Base-by-base conservation (phyloP, 2,888 invertebrate species). In the Leptopilina myrica region DNA sequence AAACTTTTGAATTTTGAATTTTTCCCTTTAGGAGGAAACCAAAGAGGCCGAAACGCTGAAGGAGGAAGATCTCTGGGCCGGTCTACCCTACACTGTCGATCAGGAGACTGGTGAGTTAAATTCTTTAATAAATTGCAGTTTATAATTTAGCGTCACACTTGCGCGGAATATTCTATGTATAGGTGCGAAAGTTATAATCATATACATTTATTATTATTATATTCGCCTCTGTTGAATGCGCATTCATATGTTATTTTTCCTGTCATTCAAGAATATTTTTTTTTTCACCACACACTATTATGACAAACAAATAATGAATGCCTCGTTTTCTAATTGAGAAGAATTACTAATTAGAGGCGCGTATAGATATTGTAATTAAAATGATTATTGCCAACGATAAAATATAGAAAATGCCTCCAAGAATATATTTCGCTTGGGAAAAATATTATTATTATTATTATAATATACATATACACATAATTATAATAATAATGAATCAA, bases 21-120 rank as follows among this genome's bases (percentile, higher is more conserved):
- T 33, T 88, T 3, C 5, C 33, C 4, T 89, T 5, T 84, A 90
- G 90, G 87, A 90, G 62, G 85, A 86, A 49, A 80, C 86, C 40
- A 88, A 89, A 73, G 89, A 89, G 46, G 66, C 79, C 7, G 87
- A 86, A 14, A 83, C 86, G 82, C 85, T 87, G 77, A 92, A 90
- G 78, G 90, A 94, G 89, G 94, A 94, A 59, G 95, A 96, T 90
- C 96, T 95, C 6, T 97, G 97, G 97, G 95, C 95, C 43, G 96
- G 96, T 33, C 93, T 97, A 7, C 94, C 96, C 0, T 97, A 97
- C 92, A 96, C 96, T 82, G 95, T 97, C 81, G 97, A 97, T 90
- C 95, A 96, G 14, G 97, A 97, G 92, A 97, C 97, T 84, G 97
- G 97, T 97, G 91, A 94, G 95, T 93, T 20, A 20, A 73, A 12